phyloP scores from a whole-genome alignment of 2,888 invertebrate genomes.

The Macaria liturata region DNA sequence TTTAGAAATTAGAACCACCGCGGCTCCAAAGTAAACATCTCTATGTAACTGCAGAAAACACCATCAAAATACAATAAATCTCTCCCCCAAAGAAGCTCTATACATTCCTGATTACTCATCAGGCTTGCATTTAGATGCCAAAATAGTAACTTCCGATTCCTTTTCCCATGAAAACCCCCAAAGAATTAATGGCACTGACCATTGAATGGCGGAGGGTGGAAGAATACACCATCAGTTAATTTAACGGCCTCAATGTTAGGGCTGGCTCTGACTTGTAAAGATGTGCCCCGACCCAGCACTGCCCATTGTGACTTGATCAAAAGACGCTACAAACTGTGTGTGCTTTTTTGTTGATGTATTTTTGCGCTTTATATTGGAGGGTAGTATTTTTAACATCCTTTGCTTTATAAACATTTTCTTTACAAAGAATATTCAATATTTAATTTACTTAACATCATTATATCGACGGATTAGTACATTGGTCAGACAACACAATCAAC shows the following conservation, averaged over 20 bases:
- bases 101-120: constrained; percentile 51
- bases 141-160: constrained; percentile 58
- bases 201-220: constrained; percentile 45
- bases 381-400: no score
- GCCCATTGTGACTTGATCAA: constrained; percentile 23
- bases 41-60: constrained; percentile 1
- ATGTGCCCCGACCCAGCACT: constrained; percentile 24
- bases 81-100: constrained; percentile 37
- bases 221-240: constrained; percentile 42
- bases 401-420: no score
- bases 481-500: not conserved
- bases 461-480: no score
- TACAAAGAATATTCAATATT: no score
- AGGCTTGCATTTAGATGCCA: constrained; percentile 51
- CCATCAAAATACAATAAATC: constrained; percentile 31
- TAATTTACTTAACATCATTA: no score
- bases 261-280: constrained; percentile 36
- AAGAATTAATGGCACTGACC: constrained; percentile 52
- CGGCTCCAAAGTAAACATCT: not conserved
- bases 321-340: constrained; percentile 24
- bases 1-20: no score
- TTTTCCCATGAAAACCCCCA: constrained; percentile 47
- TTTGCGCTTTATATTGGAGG: no score
- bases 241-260: constrained; percentile 36
- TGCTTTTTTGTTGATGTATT: not conserved